Percentiles rank a stretch among this genome's conserved stretches.
Conservation (phyloP, 2,113 vertebrate genomes). For the Cebus imitator region DNA sequence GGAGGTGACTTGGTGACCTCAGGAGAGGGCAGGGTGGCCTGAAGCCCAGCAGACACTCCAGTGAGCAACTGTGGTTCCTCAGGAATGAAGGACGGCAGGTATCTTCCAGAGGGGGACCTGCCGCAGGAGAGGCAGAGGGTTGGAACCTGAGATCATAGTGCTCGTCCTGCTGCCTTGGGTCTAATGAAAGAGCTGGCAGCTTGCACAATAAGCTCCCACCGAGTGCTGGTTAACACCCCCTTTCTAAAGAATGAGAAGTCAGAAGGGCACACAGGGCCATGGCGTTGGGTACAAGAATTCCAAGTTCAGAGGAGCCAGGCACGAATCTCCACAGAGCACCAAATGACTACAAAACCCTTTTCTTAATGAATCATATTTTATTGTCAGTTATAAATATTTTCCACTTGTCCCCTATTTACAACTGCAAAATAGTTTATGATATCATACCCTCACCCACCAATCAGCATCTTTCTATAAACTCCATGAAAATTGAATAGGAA, state of each 20-base stretch:
- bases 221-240: too few relatives aligned
- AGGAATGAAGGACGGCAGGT: not conserved
- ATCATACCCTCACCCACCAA: slow-evolving; percentile 84
- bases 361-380: slow-evolving; percentile 88
- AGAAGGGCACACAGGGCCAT: not conserved
- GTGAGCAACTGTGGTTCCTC: not conserved
- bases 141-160: not conserved
- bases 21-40: not conserved
- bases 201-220: not conserved
- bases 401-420: slow-evolving; percentile 90
- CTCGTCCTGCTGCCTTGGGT: accelerated
- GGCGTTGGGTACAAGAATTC: not conserved
- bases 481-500: slow-evolving; percentile 88
- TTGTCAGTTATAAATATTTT: slow-evolving; percentile 93
- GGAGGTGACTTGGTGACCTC: not conserved
- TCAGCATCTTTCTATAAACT: slow-evolving; percentile 86
- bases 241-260: not conserved
- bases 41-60: too few relatives aligned
- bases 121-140: too few relatives aligned
- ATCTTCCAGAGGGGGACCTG: not conserved
- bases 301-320: not conserved
- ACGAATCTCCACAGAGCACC: not conserved
- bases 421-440: slow-evolving; percentile 92
- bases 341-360: slow-evolving; percentile 22
- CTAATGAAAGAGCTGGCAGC: not conserved